These are phyloP conservation scores for Hirtodrosophila duncani DNA, from an alignment of 2,888 invertebrate species.

Conservation along the genomic window DNA sequence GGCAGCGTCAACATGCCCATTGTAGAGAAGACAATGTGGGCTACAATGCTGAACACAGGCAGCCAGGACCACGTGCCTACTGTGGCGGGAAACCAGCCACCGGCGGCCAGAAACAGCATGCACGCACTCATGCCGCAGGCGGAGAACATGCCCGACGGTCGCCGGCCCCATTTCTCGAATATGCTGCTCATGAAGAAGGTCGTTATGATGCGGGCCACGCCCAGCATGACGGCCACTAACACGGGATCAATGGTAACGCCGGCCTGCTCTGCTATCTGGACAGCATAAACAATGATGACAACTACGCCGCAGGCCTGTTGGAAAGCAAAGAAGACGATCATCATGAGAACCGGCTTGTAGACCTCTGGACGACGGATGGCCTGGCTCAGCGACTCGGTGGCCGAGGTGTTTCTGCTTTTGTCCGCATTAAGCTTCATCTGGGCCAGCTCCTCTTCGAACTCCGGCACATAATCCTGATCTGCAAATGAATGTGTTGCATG, in stretches of 20 bases:
- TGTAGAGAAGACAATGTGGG: conserved; percentile 79
- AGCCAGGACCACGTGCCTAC: conserved; percentile 61
- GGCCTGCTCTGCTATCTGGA: conserved; percentile 82
- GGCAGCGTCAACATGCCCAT: conserved; percentile 82
- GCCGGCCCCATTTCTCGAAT: conserved; percentile 82
- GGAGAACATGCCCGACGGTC: conserved; percentile 83
- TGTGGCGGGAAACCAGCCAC: conserved; percentile 77
- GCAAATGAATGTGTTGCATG: not conserved
- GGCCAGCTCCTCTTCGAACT: conserved; percentile 74
- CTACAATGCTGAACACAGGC: conserved; percentile 72
- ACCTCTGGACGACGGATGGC: conserved; percentile 75
- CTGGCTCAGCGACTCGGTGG: conserved; percentile 61
- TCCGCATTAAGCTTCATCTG: conserved; percentile 72
- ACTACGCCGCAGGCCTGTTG: conserved; percentile 86
- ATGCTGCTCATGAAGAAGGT: conserved; percentile 83
- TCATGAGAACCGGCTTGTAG: conserved; percentile 77
- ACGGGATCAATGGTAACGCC: conserved; percentile 83
- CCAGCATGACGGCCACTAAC: conserved; percentile 83
- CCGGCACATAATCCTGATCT: conserved; percentile 64
- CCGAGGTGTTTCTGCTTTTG: conserved; percentile 58
- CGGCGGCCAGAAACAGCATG: conserved; percentile 81
- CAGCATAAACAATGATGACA: conserved; percentile 85
- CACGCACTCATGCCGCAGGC: conserved; percentile 82
- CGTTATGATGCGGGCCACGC: conserved; percentile 82
- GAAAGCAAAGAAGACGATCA: conserved; percentile 83